These are phyloP conservation scores for Isurus oxyrinchus DNA, from an alignment of 2,113 vertebrate species.

Conservation along the genomic window DNA sequence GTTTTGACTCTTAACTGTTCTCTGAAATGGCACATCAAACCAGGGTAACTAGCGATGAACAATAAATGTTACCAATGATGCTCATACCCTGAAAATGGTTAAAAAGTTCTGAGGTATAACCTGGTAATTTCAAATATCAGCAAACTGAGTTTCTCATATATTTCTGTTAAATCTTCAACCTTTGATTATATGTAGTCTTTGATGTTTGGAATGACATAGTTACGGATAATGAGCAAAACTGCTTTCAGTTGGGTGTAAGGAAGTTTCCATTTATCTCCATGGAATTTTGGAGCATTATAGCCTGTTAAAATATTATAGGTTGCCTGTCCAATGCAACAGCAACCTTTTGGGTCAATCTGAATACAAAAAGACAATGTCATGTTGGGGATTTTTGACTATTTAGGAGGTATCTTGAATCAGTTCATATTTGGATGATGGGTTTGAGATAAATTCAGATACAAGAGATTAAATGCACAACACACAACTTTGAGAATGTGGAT, in stretches of 20 bases:
- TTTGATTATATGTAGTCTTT: not conserved
- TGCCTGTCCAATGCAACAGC: not conserved
- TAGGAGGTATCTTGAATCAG: not conserved
- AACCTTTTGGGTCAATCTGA: not conserved
- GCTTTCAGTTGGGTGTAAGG: not conserved
- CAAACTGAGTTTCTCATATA: not conserved
- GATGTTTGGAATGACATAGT: not conserved
- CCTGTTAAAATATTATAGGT: not conserved
- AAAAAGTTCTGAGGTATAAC: not conserved
- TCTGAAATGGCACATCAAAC: not conserved
- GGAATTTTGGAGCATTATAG: not conserved
- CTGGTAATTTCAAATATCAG: not conserved
- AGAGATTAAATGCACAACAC: too few relatives aligned
- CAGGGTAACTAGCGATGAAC: not conserved
- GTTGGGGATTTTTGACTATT: not conserved
- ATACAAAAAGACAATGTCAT: not conserved
- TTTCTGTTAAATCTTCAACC: not conserved
- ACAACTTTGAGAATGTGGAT: too few relatives aligned
- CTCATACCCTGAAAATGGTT: not conserved
- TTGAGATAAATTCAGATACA: too few relatives aligned
- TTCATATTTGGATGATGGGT: too few relatives aligned
- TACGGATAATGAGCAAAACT: not conserved
- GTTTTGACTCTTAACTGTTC: not conserved
- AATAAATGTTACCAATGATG: not conserved
- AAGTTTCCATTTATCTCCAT: not conserved